Conservation (phyloP, 2,797 vertebrate genomes). For the Carapus acus region DNA sequence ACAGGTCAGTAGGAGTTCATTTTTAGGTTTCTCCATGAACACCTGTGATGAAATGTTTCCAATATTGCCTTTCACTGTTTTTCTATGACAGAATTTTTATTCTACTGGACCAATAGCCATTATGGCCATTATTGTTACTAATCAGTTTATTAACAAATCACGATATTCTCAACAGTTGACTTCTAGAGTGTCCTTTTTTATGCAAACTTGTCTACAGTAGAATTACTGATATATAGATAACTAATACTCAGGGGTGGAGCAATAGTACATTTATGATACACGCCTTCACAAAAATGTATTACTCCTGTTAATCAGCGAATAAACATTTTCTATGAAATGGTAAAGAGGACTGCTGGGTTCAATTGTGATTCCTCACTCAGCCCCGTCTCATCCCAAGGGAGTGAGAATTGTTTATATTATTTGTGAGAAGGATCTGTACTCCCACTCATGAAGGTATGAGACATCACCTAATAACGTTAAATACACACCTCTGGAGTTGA, state of each 20-base stretch:
- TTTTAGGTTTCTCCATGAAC: constrained; percentile 14
- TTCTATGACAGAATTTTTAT: constrained; percentile 20
- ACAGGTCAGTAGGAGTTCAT: constrained; percentile 20
- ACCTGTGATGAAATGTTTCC: constrained; percentile 12
- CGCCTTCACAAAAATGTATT: neutral
- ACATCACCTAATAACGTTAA: too few relatives aligned
- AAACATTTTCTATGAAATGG: constrained; percentile 21
- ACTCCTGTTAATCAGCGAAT: constrained; percentile 16
- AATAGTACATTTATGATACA: constrained; percentile 3
- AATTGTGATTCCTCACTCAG: too few relatives aligned
- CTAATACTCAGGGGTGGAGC: constrained; percentile 44
- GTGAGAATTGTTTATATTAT: too few relatives aligned
- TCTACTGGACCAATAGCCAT: constrained; percentile 21
- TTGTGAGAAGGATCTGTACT: too few relatives aligned
- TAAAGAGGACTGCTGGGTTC: too few relatives aligned
- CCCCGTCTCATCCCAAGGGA: too few relatives aligned
- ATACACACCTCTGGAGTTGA: too few relatives aligned
- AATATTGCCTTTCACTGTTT: constrained; percentile 38
- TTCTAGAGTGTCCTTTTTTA: constrained; percentile 12
- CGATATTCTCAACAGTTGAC: neutral
- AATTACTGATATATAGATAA: constrained; percentile 16
- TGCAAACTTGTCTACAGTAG: constrained; percentile 16
- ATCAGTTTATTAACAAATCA: constrained; percentile 14
- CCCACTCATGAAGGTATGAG: too few relatives aligned
- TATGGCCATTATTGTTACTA: constrained; percentile 11